phyloP scores from a whole-genome alignment of 2,113 vertebrate genomes.

The Capricornis sumatraensis region DNA sequence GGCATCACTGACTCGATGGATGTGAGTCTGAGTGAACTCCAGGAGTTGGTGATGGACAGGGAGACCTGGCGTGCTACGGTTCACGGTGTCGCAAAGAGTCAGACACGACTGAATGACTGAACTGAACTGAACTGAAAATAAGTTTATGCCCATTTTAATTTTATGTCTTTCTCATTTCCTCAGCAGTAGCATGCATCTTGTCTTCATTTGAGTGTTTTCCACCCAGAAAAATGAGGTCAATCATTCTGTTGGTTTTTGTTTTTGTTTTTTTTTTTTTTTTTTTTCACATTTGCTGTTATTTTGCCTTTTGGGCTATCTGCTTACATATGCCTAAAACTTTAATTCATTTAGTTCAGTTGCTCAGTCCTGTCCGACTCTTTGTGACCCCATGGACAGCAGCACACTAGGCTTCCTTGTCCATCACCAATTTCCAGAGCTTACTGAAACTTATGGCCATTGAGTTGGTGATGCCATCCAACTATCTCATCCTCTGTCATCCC shows the following conservation, averaged over 20 bases:
- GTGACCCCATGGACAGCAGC: no score
- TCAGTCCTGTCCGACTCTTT: background rate
- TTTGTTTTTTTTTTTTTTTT: no score
- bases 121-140: background rate
- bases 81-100: no score
- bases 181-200: background rate
- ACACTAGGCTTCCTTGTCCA: background rate
- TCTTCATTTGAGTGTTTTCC: background rate
- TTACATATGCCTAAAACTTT: background rate
- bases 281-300: background rate
- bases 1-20: no score
- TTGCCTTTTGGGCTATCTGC: background rate
- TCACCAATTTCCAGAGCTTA: background rate
- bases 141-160: background rate
- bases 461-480: background rate
- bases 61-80: no score
- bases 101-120: no score
- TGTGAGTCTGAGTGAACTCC: no score
- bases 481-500: background rate
- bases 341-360: fast-evolving
- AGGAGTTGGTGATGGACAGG: no score
- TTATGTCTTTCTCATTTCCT: background rate
- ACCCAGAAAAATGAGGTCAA: background rate
- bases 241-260: background rate
- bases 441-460: background rate